Evolutionary conservation across 2,888 invertebrate species (phyloP), one percentile per base, ranked within the genome.

Genomic region (Podabrus alpinus): DNA sequence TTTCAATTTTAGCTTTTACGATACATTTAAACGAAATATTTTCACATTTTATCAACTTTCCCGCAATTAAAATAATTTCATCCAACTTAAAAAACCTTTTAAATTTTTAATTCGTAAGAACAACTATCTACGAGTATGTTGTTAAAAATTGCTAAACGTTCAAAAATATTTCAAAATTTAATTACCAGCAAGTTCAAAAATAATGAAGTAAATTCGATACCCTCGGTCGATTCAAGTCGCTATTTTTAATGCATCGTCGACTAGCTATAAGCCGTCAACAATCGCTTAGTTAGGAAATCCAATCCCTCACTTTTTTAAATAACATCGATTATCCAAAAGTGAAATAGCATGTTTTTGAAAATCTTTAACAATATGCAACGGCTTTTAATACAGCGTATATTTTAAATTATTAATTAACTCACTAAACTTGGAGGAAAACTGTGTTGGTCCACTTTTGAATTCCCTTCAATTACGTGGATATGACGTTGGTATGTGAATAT

Each of bases 1-100:
- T 75, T 72, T 75, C 68, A 70, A 75, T 72, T 72, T 75, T 67
- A 70, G 69, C 59, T 66, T 72, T 70, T 75, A 70, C 72, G 16
- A 25, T 69, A 66, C 69, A 69, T 72, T 74, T 62, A 19, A 61
- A 70, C 60, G 73, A 66, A 66, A 64, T 64, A 73, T 73, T 73
- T 16, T 69, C 61, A 61, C 24, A 19, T 62, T 68, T 13, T 59
- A 1, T 16, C 59, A 13, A 16, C 15, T 59, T 24, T 10, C 45
- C 21, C 5, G 11, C 24, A 13, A 29, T 29, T 13, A 13, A 29
- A 29, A 29, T 4, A 29, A 29, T 29, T 29, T 29, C 21, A 60
- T 66, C 24, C 61, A 16, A 62, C 10, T 15, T 62, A 24, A 66
- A 24, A 24, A 66, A 66, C 25, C 21, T 59, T 60, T 60, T 17